A percentile compares a stretch with the other conserved stretches of the same genome.
Evolutionary conservation across 2,888 invertebrate genomes (phyloP).

Genomic region (Papilio protenor): DNA sequence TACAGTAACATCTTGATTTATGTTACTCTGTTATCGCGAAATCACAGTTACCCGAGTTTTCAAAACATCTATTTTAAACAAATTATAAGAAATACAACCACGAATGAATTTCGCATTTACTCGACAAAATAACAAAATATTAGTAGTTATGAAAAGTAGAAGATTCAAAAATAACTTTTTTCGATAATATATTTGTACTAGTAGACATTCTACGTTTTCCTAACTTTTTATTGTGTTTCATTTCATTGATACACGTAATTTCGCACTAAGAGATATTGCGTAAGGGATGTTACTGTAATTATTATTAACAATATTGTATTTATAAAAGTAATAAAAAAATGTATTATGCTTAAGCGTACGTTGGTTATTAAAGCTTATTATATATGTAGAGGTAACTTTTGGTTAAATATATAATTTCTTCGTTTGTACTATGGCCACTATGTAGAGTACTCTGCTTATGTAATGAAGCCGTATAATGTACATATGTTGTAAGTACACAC

Average conservation of each 20-base stretch:
- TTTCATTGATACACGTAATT: not conserved
- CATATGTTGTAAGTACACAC: not conserved
- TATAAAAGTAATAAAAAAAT: slow-evolving; percentile 6
- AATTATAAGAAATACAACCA: not conserved
- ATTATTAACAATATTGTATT: slow-evolving; percentile 6
- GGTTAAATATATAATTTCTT: not conserved
- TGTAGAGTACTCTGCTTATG: not conserved
- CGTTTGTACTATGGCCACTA: slow-evolving; percentile 13
- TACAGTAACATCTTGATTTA: not conserved
- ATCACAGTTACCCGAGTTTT: not conserved
- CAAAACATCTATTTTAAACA: not conserved
- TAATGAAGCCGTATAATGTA: slow-evolving; percentile 25
- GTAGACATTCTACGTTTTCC: too few relatives aligned
- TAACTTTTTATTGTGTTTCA: too few relatives aligned
- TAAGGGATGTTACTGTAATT: not conserved
- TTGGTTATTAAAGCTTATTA: slow-evolving; percentile 2
- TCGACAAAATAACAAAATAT: too few relatives aligned
- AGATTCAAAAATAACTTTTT: not conserved
- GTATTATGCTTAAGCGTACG: slow-evolving; percentile 10
- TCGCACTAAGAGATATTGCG: not conserved
- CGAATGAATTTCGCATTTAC: not conserved
- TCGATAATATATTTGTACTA: too few relatives aligned
- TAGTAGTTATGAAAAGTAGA: not conserved
- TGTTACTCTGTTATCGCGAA: not conserved
- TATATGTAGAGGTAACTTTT: not conserved